These are phyloP conservation scores for Asobara japonica DNA, from an alignment of 1,140 invertebrate species.

Conservation along the genomic window DNA sequence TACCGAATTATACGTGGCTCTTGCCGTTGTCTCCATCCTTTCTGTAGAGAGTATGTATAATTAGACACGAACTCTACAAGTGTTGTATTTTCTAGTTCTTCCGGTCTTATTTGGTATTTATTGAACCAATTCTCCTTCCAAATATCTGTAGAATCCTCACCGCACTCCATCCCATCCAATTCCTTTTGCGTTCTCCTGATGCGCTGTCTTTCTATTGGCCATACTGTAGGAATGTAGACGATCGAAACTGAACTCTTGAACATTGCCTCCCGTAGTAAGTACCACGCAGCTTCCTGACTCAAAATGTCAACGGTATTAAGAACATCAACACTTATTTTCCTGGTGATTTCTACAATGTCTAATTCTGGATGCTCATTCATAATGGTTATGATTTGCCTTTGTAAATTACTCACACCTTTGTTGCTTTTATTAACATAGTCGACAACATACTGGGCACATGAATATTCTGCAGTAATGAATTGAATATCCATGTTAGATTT, in stretches of 20 bases:
- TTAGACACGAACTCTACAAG: constrained; percentile 46
- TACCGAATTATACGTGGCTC: constrained; percentile 49
- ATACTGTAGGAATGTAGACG: too few relatives aligned
- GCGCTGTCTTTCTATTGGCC: constrained; percentile 24
- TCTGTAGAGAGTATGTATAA: constrained; percentile 44
- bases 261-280: constrained; percentile 25
- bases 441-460: too few relatives aligned
- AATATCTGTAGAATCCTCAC: constrained; percentile 34
- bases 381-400: constrained; percentile 47
- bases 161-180: constrained; percentile 28
- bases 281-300: constrained; percentile 55
- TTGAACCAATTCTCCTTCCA: constrained; percentile 52
- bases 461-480: constrained; percentile 57
- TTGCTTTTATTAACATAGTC: constrained; percentile 58
- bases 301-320: constrained; percentile 20
- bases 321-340: too few relatives aligned
- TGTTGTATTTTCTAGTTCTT: constrained; percentile 40
- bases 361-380: constrained; percentile 56
- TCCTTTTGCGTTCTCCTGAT: constrained; percentile 24
- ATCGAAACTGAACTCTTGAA: too few relatives aligned
- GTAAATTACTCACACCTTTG: constrained; percentile 53
- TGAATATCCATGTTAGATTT: constrained; percentile 58
- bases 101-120: constrained; percentile 45
- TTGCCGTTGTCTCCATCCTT: constrained; percentile 28
- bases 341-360: constrained; percentile 32